These are phyloP conservation scores for Bombus huntii DNA, from an alignment of 1,140 invertebrate genomes.

Conservation along the genomic window DNA sequence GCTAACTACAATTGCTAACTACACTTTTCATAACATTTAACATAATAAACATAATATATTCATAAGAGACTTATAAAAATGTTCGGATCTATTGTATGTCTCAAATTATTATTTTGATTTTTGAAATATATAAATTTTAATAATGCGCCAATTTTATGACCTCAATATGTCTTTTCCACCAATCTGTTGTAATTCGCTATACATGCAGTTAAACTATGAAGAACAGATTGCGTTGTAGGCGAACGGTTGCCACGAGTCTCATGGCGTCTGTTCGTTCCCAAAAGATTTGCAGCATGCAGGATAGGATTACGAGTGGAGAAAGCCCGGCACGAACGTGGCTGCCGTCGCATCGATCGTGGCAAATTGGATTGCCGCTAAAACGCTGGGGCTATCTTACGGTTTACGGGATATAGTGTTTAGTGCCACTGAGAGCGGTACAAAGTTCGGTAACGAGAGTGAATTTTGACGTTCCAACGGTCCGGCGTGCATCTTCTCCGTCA, in stretches of 20 bases:
- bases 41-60: too few relatives aligned
- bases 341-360: slow-evolving; percentile 57
- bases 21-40: too few relatives aligned
- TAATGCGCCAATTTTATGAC: too few relatives aligned
- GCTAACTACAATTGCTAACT: too few relatives aligned
- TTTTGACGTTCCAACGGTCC: slow-evolving; percentile 25
- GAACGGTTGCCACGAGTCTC: neutral
- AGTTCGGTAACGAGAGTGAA: slow-evolving; percentile 56
- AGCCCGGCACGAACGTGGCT: slow-evolving; percentile 17
- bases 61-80: too few relatives aligned
- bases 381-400: slow-evolving; percentile 43
- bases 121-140: too few relatives aligned
- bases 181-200: neutral
- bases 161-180: too few relatives aligned
- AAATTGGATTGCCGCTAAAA: slow-evolving; percentile 66
- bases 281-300: slow-evolving; percentile 10
- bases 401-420: slow-evolving; percentile 47
- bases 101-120: too few relatives aligned
- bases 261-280: neutral
- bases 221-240: neutral
- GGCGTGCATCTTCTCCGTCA: slow-evolving; percentile 1
- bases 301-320: slow-evolving; percentile 20
- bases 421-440: slow-evolving; percentile 44
- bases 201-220: neutral
- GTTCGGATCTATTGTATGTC: too few relatives aligned